Percentiles rank a stretch among this genome's conserved stretches.
These are phyloP conservation scores for human DNA, from an alignment of 2,113 vertebrate genomes.

Conservation along the genomic window GRCh38 chr3:101564001-101564500, in stretches of 20 bases:
- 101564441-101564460: too few species aligned
- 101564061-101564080: background rate
- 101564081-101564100: background rate
- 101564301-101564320: too few species aligned
- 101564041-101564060: background rate
- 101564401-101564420: too few species aligned
- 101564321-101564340: too few species aligned
- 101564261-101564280: too few species aligned
- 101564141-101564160: constrained; percentile 17
- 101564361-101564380: too few species aligned
- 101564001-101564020: background rate
- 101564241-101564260: background rate
- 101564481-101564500: too few species aligned
- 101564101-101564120: background rate
- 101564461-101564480: too few species aligned
- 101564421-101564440: too few species aligned
- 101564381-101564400: too few species aligned
- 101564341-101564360: too few species aligned
- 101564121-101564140: background rate
- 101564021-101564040: constrained; percentile 1
- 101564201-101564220: constrained; percentile 16
- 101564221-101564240: background rate
- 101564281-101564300: too few species aligned
- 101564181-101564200: background rate
- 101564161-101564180: background rate